A percentile compares a stretch with the other conserved stretches of the same genome.
These are phyloP conservation scores for Myocastor coypus DNA, from an alignment of 2,113 vertebrate genomes.

Conservation along the genomic window DNA sequence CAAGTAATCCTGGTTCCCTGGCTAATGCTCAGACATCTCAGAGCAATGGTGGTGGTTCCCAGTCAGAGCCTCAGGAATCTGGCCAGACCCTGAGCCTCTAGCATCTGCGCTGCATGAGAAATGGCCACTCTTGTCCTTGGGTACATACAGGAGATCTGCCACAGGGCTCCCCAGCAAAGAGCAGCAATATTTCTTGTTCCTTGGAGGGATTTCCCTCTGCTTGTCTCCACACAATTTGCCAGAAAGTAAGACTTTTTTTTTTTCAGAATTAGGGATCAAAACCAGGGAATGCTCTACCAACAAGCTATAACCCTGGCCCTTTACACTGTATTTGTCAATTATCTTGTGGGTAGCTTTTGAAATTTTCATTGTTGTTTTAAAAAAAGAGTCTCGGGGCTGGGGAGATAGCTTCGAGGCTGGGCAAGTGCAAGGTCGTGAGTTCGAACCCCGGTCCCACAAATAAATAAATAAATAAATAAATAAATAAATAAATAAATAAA, in stretches of 20 bases:
- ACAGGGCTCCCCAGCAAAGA: not conserved
- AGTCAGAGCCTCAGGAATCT: not conserved
- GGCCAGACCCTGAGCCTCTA: not conserved
- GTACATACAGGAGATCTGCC: not conserved
- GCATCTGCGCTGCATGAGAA: no score
- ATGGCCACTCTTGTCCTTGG: not conserved
- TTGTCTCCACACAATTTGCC: not conserved
- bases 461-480: no score
- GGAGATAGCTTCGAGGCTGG: no score
- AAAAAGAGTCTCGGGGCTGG: not conserved
- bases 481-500: no score
- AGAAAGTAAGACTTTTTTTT: not conserved
- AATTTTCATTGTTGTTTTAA: not conserved
- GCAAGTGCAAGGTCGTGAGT: no score
- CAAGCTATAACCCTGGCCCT: not conserved
- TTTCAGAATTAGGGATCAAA: not conserved
- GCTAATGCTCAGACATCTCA: not conserved
- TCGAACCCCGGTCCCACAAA: no score
- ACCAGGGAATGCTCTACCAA: not conserved
- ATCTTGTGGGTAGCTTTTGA: not conserved
- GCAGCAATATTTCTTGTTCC: not conserved
- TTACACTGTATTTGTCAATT: not conserved
- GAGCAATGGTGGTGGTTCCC: not conserved
- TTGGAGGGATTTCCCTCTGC: not conserved
- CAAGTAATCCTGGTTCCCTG: not conserved